Evolutionary conservation across 35 echinoderm and acorn worm species (phyloP).

Genomic region (Apostichopus parvimensis): DNA sequence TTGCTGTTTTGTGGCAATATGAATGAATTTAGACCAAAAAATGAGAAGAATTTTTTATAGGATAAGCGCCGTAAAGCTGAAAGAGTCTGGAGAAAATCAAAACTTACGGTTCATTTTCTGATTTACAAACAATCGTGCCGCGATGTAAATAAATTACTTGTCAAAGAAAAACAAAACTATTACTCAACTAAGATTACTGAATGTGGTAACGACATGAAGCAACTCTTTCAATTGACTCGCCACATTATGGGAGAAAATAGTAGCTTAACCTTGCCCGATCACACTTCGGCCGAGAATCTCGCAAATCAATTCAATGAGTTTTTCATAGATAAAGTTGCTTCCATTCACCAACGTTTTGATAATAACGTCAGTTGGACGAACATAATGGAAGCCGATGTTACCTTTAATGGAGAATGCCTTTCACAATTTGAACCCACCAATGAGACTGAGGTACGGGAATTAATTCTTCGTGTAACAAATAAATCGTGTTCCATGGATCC

Average conservation of each 20-base stretch:
- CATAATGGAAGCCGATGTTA: slow-evolving; percentile 24
- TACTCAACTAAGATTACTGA: slow-evolving; percentile 40
- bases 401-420: neutral
- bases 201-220: slow-evolving; percentile 18
- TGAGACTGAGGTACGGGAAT: slow-evolving; percentile 26
- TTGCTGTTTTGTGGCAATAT: too few species aligned
- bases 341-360: slow-evolving; percentile 6
- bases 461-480: slow-evolving; percentile 11
- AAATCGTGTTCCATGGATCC: slow-evolving; percentile 35
- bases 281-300: neutral
- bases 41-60: too few species aligned
- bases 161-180: slow-evolving; percentile 29
- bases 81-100: slow-evolving; percentile 25
- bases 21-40: too few species aligned
- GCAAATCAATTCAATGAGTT: slow-evolving; percentile 25
- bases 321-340: slow-evolving; percentile 35
- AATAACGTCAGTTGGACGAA: neutral
- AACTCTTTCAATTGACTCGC: slow-evolving; percentile 21
- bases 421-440: neutral
- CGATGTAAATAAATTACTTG: slow-evolving; percentile 34
- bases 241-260: slow-evolving; percentile 23
- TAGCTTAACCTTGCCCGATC: neutral
- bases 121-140: slow-evolving; percentile 31
- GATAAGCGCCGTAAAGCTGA: slow-evolving; percentile 28
- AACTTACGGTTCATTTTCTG: slow-evolving; percentile 9